Conservation (phyloP, 2,113 vertebrate genomes). For the Heterocephalus glaber region DNA sequence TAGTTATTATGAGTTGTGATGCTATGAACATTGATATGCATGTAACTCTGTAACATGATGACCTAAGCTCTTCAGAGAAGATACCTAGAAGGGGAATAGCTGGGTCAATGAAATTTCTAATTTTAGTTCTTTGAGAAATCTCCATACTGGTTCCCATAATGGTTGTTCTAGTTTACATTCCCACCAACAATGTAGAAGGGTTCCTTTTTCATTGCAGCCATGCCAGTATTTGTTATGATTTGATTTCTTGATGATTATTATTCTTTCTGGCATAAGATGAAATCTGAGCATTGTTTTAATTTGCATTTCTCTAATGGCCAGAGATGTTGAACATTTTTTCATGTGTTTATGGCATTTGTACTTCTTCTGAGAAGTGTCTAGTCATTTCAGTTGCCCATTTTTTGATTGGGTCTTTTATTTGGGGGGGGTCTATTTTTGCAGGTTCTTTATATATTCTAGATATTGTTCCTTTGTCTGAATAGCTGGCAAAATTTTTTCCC, state of each 20-base stretch:
- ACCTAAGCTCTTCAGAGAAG: background rate
- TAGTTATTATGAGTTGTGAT: background rate
- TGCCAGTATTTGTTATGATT: background rate
- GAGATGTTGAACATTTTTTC: background rate
- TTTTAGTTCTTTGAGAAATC: background rate
- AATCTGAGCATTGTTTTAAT: background rate
- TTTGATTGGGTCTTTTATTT: background rate
- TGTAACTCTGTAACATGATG: background rate
- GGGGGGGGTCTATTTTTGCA: rapidly evolving
- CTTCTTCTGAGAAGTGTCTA: background rate
- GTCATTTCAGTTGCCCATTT: background rate
- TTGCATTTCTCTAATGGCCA: background rate
- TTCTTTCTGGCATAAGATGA: background rate
- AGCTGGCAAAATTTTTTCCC: background rate
- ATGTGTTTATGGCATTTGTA: background rate
- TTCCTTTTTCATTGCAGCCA: background rate
- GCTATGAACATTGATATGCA: background rate
- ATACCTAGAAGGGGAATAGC: background rate
- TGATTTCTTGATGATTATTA: background rate
- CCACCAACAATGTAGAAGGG: background rate
- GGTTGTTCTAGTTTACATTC: background rate
- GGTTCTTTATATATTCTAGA: background rate
- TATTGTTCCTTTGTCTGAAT: background rate
- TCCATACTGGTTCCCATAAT: background rate
- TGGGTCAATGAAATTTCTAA: background rate